Conservation (phyloP, 2,888 invertebrate species). For the Lymantria monacha region DNA sequence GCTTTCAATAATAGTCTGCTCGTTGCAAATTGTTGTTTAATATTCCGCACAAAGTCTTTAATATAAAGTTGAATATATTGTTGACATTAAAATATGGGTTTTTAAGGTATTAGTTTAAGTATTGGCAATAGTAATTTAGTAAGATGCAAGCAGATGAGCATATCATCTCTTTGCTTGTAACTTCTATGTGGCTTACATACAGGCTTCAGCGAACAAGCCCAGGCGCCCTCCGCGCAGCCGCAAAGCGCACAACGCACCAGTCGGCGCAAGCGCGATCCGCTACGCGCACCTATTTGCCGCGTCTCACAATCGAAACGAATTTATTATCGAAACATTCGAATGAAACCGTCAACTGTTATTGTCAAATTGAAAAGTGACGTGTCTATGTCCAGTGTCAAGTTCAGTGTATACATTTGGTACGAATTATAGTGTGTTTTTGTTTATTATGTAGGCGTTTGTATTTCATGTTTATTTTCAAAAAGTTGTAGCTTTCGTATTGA, state of each 20-base stretch:
- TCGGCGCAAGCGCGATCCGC: constrained; percentile 65
- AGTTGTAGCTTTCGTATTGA: constrained; percentile 31
- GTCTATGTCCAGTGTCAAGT: constrained; percentile 52
- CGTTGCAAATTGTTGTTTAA: constrained; percentile 14
- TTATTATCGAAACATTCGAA: constrained; percentile 53
- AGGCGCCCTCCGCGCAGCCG: constrained; percentile 48
- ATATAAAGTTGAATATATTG: constrained; percentile 46
- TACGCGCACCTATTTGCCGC: constrained; percentile 63
- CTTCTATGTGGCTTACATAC: constrained; percentile 6
- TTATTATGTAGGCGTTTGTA: constrained; percentile 51
- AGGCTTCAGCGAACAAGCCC: constrained; percentile 13
- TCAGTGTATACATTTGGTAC: constrained; percentile 47
- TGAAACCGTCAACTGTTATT: constrained; percentile 50
- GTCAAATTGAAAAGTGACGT: constrained; percentile 49
- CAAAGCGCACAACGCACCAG: constrained; percentile 42
- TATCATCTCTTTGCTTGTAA: constrained; percentile 8
- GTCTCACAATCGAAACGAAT: constrained; percentile 44
- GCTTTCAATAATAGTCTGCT: neutral
- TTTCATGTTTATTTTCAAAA: constrained; percentile 34
- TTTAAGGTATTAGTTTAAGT: constrained; percentile 59
- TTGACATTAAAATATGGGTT: constrained; percentile 45
- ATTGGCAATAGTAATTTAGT: constrained; percentile 38
- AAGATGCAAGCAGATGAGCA: constrained; percentile 67
- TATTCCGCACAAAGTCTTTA: constrained; percentile 33
- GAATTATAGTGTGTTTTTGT: constrained; percentile 37